Base-by-base conservation (phyloP, 2,888 invertebrate species). In the Andrena praecox region DNA sequence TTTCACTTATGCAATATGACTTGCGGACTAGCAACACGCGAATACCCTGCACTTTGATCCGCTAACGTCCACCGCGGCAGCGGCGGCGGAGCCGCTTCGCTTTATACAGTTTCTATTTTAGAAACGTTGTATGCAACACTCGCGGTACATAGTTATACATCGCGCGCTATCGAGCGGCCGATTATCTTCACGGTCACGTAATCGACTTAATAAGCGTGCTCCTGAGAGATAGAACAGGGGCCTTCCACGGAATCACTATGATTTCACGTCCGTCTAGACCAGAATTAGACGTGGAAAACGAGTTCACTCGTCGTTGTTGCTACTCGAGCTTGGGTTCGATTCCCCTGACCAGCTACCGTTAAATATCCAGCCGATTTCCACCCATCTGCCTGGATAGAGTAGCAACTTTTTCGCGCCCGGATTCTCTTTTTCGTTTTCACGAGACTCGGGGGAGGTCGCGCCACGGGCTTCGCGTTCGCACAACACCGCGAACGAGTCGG, bases 161-260 rank as follows among this genome's bases (percentile, higher is more conserved):
- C 50, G n/a, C 8, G 48, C 33, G 62, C 60, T 80, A 62, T 70
- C 79, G 54, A 48, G 29, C 42, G 16, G 24, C 20, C 59, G 73
- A 78, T 81, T 80, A 79, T 79, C 74, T 79, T 81, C 81, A 81
- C 79, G 81, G 79, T 79, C 79, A 52, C 60, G 70, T 70, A 73
- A 79, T 54, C 70, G n/a, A 33, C 54, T 79, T 79, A 81, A 81
- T 79, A 70, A 74, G 59, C 42, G 48, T 20, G 59, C 50, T 48
- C 42, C 10, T 27, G 16, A 35, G 12, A 64, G n/a, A 1, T n/a
- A 69, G 33, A 20, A 24, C 8, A 27, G 48, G 52, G 35, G n/a
- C 2, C 29, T 27, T 20, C 50, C 27, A 29, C 16, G 12, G 10
- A 66, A 54, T 50, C 31, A 42, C 67, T 67, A 29, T 73, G 52